phyloP scores from a whole-genome alignment of 2,797 vertebrate species.

The Notolepis coatsorum region DNA sequence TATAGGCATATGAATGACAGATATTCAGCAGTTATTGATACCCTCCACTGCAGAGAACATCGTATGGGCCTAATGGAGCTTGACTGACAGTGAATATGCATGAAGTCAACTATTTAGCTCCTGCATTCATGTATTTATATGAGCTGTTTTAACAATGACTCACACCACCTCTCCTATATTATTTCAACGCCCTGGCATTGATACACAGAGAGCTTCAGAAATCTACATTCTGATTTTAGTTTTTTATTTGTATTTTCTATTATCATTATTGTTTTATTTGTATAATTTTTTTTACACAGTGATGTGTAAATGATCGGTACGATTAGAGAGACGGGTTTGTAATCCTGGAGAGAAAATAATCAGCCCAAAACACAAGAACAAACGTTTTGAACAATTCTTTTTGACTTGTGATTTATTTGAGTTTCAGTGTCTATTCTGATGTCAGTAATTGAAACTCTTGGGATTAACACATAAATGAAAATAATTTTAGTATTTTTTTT shows the following conservation, averaged over 20 bases:
- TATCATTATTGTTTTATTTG: no score
- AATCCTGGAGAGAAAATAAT: conserved; percentile 5
- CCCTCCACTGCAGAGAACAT: not conserved
- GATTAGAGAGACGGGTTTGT: not conserved
- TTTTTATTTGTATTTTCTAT: no score
- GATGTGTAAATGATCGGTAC: not conserved
- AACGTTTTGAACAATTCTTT: not conserved
- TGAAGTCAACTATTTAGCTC: not conserved
- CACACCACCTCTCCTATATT: no score
- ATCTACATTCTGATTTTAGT: no score
- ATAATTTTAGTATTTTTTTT: no score
- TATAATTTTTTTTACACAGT: not conserved
- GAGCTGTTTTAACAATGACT: no score
- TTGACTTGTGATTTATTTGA: not conserved
- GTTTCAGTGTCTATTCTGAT: no score
- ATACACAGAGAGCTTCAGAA: no score
- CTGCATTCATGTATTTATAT: conserved; percentile 16
- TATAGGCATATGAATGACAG: conserved; percentile 4
- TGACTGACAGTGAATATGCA: conserved; percentile 8
- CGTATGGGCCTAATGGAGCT: conserved; percentile 10
- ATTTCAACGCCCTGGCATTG: no score
- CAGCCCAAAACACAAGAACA: not conserved
- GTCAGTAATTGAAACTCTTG: not conserved
- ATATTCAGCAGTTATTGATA: not conserved
- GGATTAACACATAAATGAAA: not conserved